Base-by-base conservation (phyloP, 2,113 vertebrate species). In the Choloepus hoffmanni region DNA sequence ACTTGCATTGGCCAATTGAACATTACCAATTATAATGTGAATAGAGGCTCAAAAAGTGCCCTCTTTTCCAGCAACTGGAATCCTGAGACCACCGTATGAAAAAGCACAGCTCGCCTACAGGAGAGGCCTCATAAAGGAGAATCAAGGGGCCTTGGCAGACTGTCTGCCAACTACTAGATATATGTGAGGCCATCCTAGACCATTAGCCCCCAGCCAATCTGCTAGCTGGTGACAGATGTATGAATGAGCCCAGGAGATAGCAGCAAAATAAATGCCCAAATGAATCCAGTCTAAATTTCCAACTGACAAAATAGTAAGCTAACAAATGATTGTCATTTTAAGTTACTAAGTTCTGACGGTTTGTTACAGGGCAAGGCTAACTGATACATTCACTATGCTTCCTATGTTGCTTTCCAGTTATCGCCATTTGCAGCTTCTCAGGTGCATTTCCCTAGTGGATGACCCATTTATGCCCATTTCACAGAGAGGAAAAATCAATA, bases 401-500 rank as follows among this genome's bases (percentile, higher is more conserved):
- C 60, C 30, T 50, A 16, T 5, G 0, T 48, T 85, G 73, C 62
- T 95, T 91, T 73, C 53, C 60, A 65, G 62, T 28, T 24, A 2
- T 30, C 33, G 72, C 60, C 45, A 26, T 58, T 72, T 72, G 45
- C 53, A 63, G 12, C 68, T 53, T 36, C 62, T 89, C 87, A 77
- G 77, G 15, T 28, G 7, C 8, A 65, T 12, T 48, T 76, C 62
- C 28, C 36, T 91, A 65, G 62, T 28, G 48, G 9, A 26, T 33
- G 62, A 83, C 55, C 23, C 48, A 36, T 43, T 86, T 92, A 72
- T 62, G 55, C 53, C 74, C 48, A 90, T 95, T 95, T 94, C 63
- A 62, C 67, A 95, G 78, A 87, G 16, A 85, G 33, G 83, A 79
- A 95, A 93, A 92, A 62, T 68, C 79, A 92, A 74, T 83, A 58